A percentile compares a stretch with the other conserved stretches of the same genome.
Evolutionary conservation across 2,797 vertebrate species (phyloP).

Genomic region (Esox masquinongy): DNA sequence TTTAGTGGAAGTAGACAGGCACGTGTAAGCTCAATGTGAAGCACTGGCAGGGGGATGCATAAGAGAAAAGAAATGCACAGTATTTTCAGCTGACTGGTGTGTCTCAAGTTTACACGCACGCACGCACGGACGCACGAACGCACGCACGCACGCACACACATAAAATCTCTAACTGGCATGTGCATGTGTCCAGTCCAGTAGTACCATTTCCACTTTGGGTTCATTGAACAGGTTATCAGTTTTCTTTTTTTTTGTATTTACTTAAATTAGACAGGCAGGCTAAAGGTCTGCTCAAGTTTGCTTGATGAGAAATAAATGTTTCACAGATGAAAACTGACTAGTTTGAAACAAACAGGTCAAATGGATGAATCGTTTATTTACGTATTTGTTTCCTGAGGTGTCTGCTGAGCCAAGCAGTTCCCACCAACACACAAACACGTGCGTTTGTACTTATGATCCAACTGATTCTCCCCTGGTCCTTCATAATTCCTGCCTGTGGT

Average conservation of each 20-base stretch:
- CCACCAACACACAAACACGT: too few relatives aligned
- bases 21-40: constrained; percentile 67
- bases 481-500: too few relatives aligned
- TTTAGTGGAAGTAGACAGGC: constrained; percentile 34
- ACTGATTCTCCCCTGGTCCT: too few relatives aligned
- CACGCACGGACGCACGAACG: constrained; percentile 20
- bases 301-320: too few relatives aligned
- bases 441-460: too few relatives aligned
- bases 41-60: constrained; percentile 43
- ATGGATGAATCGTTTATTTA: too few relatives aligned
- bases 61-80: constrained; percentile 58
- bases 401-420: too few relatives aligned
- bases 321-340: too few relatives aligned
- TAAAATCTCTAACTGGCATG: constrained; percentile 15
- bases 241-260: not conserved
- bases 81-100: constrained; percentile 48
- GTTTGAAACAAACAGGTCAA: too few relatives aligned
- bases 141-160: constrained; percentile 18
- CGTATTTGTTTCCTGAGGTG: too few relatives aligned
- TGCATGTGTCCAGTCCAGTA: not conserved
- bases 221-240: not conserved
- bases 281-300: too few relatives aligned
- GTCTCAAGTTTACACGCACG: not conserved
- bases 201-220: not conserved
- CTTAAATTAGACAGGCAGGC: not conserved